These are phyloP conservation scores for Anastrepha obliqua DNA, from an alignment of 1,140 invertebrate species.

Conservation along the genomic window DNA sequence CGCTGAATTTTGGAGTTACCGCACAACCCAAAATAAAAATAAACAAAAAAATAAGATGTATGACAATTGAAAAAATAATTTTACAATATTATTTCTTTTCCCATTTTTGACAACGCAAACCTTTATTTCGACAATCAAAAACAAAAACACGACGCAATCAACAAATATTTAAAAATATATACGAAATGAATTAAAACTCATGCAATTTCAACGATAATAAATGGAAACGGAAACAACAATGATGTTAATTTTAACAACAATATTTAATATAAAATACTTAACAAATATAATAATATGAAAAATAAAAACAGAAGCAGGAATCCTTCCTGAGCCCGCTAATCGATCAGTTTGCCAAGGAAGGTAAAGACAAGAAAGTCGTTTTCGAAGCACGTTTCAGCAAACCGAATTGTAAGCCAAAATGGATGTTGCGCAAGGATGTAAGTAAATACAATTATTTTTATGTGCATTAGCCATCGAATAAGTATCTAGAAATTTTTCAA, in stretches of 20 bases:
- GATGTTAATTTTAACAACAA: slow-evolving; percentile 31
- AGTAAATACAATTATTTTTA: slow-evolving; percentile 74
- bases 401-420: slow-evolving; percentile 92
- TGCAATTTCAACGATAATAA: not conserved
- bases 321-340: slow-evolving; percentile 95
- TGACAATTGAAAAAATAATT: slow-evolving; percentile 52
- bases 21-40: not conserved
- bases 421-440: slow-evolving; percentile 94
- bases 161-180: not conserved
- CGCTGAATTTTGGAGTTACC: not conserved
- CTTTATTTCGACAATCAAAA: slow-evolving; percentile 29
- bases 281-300: slow-evolving; percentile 33
- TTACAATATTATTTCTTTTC: slow-evolving; percentile 67
- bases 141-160: not conserved
- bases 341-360: slow-evolving; percentile 96
- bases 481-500: no score
- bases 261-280: not conserved
- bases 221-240: not conserved
- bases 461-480: no score
- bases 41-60: slow-evolving; percentile 26
- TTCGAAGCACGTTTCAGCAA: slow-evolving; percentile 95
- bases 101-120: slow-evolving; percentile 73
- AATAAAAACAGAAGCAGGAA: slow-evolving; percentile 88
- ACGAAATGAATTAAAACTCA: slow-evolving; percentile 27
- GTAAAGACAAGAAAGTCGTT: slow-evolving; percentile 95